Evolutionary conservation across 2,888 invertebrate genomes (phyloP), one percentile per base, ranked within the genome.

Genomic region (Heliconius aoede): DNA sequence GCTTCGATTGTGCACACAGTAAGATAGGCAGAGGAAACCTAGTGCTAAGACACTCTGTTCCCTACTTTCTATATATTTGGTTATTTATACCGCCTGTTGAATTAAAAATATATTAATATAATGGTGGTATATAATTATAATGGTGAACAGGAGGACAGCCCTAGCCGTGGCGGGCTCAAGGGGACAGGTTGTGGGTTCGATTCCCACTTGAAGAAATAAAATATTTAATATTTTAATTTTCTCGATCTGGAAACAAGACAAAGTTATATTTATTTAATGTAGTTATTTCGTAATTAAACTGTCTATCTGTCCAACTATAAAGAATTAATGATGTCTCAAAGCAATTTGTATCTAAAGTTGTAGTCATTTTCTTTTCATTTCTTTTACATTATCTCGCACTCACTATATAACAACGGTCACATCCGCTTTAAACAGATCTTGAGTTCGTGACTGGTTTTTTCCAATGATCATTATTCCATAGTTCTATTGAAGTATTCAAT

Each of bases 391-490:
- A 40, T 51, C 28, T 51, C 11, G 9, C 28, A 68, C 36, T 40
- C 24, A 8, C 15, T 55, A 30, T 15, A 69, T 69, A 15, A 55
- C 69, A 55, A 55, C 24, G 15, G 21, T 30, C 69, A 55, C 55
- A 55, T 30, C 51, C 30, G n/a, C 30, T 69, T 69, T 30, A 30
- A 69, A 11, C 13, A 69, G n/a, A 30, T 51, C 8, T 69, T 30
- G n/a, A 30, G 2, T 24, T 65, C 51, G 51, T 69, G 51, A 55
- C 69, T 30, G 30, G 7, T 46, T 30, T 69, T 69, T 69, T 69
- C 9, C 13, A 11, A n/a, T 13, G 8, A 15, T 65, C 30, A 65
- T 65, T 40, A 13, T 36, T 36, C 36, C 5, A 36, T 36, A 65
- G 36, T 65, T 65, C 36, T 65, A 36, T 65, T 65, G 0, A 36